These are phyloP conservation scores for Dasysyrphus tricinctus DNA, from an alignment of 2,888 invertebrate genomes.

Conservation along the genomic window DNA sequence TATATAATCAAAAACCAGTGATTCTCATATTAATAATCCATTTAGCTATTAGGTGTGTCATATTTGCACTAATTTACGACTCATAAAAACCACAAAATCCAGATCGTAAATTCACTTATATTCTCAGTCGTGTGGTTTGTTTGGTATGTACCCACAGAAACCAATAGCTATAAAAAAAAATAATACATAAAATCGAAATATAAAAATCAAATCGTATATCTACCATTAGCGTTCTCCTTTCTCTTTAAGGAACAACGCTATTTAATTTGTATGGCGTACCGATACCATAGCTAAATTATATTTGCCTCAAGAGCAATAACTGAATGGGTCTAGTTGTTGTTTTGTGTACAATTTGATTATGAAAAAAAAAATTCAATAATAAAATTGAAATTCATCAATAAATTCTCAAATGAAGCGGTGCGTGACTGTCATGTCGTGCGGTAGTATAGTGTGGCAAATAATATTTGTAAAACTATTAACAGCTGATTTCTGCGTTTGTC, in stretches of 20 bases:
- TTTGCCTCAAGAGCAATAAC: background rate
- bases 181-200: background rate
- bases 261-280: background rate
- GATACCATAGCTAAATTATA: background rate
- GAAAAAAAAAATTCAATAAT: slow-evolving; percentile 19
- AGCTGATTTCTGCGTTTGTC: slow-evolving; percentile 56
- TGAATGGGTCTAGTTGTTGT: background rate
- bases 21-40: slow-evolving; percentile 41
- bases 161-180: slow-evolving; percentile 28
- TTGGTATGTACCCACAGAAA: background rate
- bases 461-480: slow-evolving; percentile 1
- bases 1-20: background rate
- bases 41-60: slow-evolving; percentile 67
- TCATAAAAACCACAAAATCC: slow-evolving; percentile 60
- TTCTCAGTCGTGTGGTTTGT: slow-evolving; percentile 14
- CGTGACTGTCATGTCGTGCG: slow-evolving; percentile 24
- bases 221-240: slow-evolving; percentile 29
- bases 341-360: slow-evolving; percentile 43
- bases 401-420: slow-evolving; percentile 29
- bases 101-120: slow-evolving; percentile 62
- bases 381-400: slow-evolving; percentile 72
- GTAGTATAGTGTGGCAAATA: background rate
- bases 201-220: background rate
- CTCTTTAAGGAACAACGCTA: slow-evolving; percentile 8
- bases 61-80: slow-evolving; percentile 66